phyloP scores from a whole-genome alignment of 2,888 invertebrate genomes.

The Carabus problematicus region DNA sequence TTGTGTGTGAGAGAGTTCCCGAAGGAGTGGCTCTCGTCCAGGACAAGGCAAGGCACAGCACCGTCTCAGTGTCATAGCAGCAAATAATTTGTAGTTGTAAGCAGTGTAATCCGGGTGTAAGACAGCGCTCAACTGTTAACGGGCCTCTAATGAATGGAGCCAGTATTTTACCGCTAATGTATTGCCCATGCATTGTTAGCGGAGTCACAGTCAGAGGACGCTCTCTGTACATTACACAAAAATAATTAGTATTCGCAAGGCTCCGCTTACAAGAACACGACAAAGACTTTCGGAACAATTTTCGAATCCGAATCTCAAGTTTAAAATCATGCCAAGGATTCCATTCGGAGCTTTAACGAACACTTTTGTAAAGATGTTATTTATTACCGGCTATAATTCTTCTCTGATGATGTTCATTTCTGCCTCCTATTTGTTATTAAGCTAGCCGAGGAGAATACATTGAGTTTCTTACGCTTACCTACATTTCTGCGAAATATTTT shows the following conservation, averaged over 20 bases:
- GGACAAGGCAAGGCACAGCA: conserved; percentile 2
- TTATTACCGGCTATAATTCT: conserved; percentile 31
- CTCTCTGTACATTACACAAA: conserved; percentile 33
- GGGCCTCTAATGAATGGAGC: conserved; percentile 40
- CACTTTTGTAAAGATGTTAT: conserved; percentile 30
- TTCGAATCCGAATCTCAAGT: conserved; percentile 30
- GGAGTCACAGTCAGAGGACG: not conserved
- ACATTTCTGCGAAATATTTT: conserved; percentile 9
- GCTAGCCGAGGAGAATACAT: not conserved
- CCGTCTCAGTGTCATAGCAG: conserved; percentile 16
- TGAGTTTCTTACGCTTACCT: no score
- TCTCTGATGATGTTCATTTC: conserved; percentile 6
- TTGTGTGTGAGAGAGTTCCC: conserved; percentile 7
- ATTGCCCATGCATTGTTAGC: conserved; percentile 42
- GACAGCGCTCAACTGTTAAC: conserved; percentile 42
- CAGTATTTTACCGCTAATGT: conserved; percentile 41
- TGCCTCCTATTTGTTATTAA: not conserved
- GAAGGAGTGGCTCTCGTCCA: conserved; percentile 4
- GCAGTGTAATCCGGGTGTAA: conserved; percentile 43
- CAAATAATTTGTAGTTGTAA: conserved; percentile 43
- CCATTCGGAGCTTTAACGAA: conserved; percentile 5
- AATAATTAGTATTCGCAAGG: conserved; percentile 33
- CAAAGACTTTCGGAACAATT: conserved; percentile 28
- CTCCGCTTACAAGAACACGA: conserved; percentile 32
- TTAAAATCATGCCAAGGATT: conserved; percentile 17